phyloP scores from a whole-genome alignment of 2,888 invertebrate species.

The Cheilosia grossa region DNA sequence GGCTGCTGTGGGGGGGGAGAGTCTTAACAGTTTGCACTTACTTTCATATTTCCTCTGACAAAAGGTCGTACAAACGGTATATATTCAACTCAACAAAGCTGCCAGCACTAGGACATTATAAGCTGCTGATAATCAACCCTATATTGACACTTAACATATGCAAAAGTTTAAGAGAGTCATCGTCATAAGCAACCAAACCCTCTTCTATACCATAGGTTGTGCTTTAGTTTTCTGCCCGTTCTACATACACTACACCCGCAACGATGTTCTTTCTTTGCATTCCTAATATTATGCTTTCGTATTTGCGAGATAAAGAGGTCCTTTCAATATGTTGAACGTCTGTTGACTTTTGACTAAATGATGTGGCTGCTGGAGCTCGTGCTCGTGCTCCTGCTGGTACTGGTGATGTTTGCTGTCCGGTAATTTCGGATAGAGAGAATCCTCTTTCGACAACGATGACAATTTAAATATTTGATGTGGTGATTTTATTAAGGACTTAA shows the following conservation, averaged over 20 bases:
- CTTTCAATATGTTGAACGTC: slow-evolving; percentile 66
- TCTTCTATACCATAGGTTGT: background rate
- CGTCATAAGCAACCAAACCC: background rate
- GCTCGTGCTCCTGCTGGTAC: background rate
- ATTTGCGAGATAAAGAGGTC: slow-evolving; percentile 65
- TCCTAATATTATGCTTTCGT: slow-evolving; percentile 65
- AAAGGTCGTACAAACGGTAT: slow-evolving; percentile 22
- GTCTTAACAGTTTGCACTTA: slow-evolving; percentile 32
- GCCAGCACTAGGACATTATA: slow-evolving; percentile 44
- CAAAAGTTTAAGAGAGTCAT: slow-evolving; percentile 47
- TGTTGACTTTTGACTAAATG: slow-evolving; percentile 75
- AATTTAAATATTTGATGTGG: slow-evolving; percentile 75
- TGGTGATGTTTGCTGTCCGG: slow-evolving; percentile 58
- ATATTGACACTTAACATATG: slow-evolving; percentile 56
- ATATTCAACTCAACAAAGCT: slow-evolving; percentile 46
- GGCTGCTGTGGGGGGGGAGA: background rate
- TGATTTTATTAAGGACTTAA: slow-evolving; percentile 73
- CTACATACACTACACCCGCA: background rate
- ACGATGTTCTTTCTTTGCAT: slow-evolving; percentile 49
- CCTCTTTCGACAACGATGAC: slow-evolving; percentile 67
- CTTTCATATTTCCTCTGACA: slow-evolving; percentile 36
- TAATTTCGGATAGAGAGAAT: slow-evolving; percentile 41
- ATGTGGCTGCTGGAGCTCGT: slow-evolving; percentile 44
- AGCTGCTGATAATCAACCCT: slow-evolving; percentile 59
- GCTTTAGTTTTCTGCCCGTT: background rate